phyloP scores from a whole-genome alignment of 2,113 vertebrate genomes.

The Machaerirhynchus nigripectus region DNA sequence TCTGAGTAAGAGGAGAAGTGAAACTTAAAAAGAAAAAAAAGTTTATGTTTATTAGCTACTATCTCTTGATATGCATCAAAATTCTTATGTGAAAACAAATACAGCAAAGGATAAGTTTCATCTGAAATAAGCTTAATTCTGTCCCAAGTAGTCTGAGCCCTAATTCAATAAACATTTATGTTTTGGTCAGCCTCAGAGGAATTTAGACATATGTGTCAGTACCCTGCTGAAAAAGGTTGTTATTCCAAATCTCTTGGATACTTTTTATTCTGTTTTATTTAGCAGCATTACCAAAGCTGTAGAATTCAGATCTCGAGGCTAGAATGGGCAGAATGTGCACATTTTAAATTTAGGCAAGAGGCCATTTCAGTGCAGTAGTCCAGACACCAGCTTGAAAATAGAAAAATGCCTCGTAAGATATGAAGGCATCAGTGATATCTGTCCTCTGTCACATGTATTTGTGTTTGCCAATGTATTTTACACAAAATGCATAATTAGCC shows the following conservation, averaged over 20 bases:
- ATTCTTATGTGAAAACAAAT: neutral
- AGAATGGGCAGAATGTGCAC: neutral
- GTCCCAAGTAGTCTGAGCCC: neutral
- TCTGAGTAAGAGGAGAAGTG: neutral
- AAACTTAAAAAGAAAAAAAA: neutral
- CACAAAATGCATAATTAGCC: neutral
- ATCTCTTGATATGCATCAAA: neutral
- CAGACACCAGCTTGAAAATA: neutral
- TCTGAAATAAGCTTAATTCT: neutral
- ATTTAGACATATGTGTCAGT: neutral
- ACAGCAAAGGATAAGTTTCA: neutral
- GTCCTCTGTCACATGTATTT: neutral
- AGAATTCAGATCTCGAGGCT: neutral
- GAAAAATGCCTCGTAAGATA: neutral
- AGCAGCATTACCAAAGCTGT: neutral
- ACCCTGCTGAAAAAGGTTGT: neutral
- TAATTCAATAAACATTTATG: neutral
- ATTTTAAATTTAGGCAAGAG: neutral
- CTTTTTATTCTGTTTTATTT: neutral
- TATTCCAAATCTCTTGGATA: neutral
- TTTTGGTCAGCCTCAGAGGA: neutral
- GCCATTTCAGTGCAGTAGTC: neutral
- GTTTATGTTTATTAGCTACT: neutral
- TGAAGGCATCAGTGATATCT: neutral
- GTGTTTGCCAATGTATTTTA: neutral